Evolutionary conservation across 2,888 invertebrate species (phyloP), one percentile per base, ranked within the genome.

Genomic region (Chaetogeoica ovagalla): DNA sequence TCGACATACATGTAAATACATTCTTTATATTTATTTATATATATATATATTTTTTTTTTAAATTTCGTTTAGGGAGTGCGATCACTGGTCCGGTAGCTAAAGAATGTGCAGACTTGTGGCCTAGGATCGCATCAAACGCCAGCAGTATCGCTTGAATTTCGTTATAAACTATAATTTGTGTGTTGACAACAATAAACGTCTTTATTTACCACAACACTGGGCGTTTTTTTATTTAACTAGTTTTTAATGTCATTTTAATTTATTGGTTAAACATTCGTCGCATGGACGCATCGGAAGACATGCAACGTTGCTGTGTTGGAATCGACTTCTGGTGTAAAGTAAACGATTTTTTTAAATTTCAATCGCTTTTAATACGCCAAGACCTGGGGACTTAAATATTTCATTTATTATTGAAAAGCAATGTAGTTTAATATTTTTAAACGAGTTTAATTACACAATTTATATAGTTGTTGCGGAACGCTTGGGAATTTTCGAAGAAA

Each of bases 41-140:
- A 11, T 8, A 4, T 17, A 19, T 19, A 39, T 13, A 71, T 55
- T 43, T 6, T 65, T 19, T 60, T 7, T 75, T 23, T 55, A 59
- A 73, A 82, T 81, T 63, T 57, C 7, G 83, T 83, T 57, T 83
- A 85, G 89, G 91, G 82, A 98, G 98, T 23, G 98, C 99, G 83
- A 98, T 99, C 86, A 99, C 98, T 72, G 99, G 99, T 84, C 99
- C 99, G 77, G 99, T 99, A 52, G 98, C 99, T 48, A 99, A 99
- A 88, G 99, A 99, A 89, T 99, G 99, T 88, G 99, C 99, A 79
- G 99, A 99, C 88, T 90, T 99, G 84, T 99, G 99, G 99, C 99
- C 99, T 84, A 96, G 98, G 90, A 98, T 99, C 87, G 98, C 99
- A 82, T 98, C 98, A 77, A 98, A 98, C 88, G 98, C 99, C 82